These are phyloP conservation scores for Pseudomyrmex concolor DNA, from an alignment of 1,140 invertebrate genomes.

Conservation along the genomic window DNA sequence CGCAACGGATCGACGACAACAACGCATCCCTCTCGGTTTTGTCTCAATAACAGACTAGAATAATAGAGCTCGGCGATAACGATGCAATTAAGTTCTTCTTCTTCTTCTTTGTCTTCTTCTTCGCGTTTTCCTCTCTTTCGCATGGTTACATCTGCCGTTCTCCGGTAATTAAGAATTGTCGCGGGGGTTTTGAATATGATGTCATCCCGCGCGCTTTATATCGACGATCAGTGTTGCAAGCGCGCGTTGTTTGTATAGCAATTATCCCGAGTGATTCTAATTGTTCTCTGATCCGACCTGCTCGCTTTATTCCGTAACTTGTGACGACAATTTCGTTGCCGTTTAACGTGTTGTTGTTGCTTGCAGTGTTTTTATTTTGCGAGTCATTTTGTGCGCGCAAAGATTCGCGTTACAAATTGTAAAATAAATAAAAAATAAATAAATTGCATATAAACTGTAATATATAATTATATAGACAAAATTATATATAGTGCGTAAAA, in stretches of 20 bases:
- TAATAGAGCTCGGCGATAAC: conserved; percentile 20
- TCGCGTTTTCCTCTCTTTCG: background rate
- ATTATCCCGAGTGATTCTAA: conserved; percentile 51
- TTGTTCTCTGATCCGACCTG: background rate
- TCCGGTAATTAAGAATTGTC: conserved; percentile 44
- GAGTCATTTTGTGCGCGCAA: too few relatives aligned
- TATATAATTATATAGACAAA: too few relatives aligned
- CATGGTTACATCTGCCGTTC: background rate
- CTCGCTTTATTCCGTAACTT: too few relatives aligned
- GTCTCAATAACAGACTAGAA: conserved; percentile 20
- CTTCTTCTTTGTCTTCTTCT: too few relatives aligned
- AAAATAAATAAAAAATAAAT: too few relatives aligned
- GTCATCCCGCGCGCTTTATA: conserved; percentile 15
- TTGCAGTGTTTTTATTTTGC: too few relatives aligned
- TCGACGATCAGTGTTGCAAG: conserved; percentile 36
- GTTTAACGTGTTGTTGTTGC: too few relatives aligned
- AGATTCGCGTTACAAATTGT: too few relatives aligned
- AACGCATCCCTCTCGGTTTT: background rate
- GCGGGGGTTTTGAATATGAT: conserved; percentile 9
- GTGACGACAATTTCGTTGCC: too few relatives aligned
- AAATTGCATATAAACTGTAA: too few relatives aligned
- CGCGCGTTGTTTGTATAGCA: conserved; percentile 26
- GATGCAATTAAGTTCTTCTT: conserved; percentile 36
- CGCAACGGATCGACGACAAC: background rate
- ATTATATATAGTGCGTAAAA: too few relatives aligned